Evolutionary conservation across 2,797 vertebrate species (phyloP).

Genomic region (Myoxocephalus aenaeus): DNA sequence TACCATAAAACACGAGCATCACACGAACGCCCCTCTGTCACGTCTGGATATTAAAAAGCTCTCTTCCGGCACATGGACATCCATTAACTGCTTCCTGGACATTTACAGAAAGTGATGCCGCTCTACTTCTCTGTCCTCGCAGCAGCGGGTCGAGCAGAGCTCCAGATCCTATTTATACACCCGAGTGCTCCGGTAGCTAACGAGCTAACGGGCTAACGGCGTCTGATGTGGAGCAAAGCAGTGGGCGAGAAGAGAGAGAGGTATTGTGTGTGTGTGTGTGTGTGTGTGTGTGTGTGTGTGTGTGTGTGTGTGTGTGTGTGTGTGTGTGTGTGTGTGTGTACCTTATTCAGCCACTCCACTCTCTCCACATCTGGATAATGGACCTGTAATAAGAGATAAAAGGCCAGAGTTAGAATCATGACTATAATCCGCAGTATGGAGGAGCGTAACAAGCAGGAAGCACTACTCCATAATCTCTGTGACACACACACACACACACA

Average conservation of each 20-base stretch:
- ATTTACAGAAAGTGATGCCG: slow-evolving; percentile 29
- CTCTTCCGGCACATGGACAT: neutral
- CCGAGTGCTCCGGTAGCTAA: slow-evolving; percentile 19
- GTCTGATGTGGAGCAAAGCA: slow-evolving; percentile 2
- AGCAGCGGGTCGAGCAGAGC: slow-evolving; percentile 34
- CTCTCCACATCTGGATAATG: slow-evolving; percentile 98
- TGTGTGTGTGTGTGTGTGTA: slow-evolving; percentile 44
- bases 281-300: neutral
- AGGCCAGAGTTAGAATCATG: neutral
- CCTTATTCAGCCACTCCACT: slow-evolving; percentile 99
- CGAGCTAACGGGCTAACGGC: neutral
- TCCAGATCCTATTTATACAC: slow-evolving; percentile 67
- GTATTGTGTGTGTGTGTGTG: too few relatives aligned
- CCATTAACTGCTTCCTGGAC: slow-evolving; percentile 36
- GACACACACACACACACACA: too few relatives aligned
- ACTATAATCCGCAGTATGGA: too few relatives aligned
- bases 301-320: slow-evolving; percentile 11
- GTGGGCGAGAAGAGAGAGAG: neutral
- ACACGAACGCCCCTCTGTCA: too few relatives aligned
- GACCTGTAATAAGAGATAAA: slow-evolving; percentile 82
- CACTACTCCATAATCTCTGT: too few relatives aligned
- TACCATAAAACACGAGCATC: too few relatives aligned
- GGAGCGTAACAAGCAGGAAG: too few relatives aligned
- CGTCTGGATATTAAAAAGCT: neutral
- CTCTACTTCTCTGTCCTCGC: neutral